These are phyloP conservation scores for Whitmania pigra DNA, from an alignment of 1,140 invertebrate species.

Conservation along the genomic window DNA sequence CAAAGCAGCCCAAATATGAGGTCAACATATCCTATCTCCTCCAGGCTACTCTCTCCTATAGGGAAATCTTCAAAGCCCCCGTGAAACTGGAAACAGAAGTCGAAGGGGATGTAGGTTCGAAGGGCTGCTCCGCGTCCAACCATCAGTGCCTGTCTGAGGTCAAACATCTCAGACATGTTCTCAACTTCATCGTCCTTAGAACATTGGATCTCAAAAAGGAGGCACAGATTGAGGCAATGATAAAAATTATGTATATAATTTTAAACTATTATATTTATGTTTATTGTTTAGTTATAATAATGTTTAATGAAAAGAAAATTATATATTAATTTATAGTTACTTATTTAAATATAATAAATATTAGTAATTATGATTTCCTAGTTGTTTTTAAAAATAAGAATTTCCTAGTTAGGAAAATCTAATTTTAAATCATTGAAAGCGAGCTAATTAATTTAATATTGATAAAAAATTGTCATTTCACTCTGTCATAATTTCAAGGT, in stretches of 20 bases:
- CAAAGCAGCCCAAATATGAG: not conserved
- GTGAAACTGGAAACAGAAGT: not conserved
- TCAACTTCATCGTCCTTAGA: constrained; percentile 92
- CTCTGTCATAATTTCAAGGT: too few relatives aligned
- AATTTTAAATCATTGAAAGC: too few relatives aligned
- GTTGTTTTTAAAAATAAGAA: too few relatives aligned
- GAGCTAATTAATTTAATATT: too few relatives aligned
- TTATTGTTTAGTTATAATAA: not conserved
- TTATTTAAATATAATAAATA: too few relatives aligned
- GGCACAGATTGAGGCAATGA: constrained; percentile 43
- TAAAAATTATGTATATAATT: too few relatives aligned
- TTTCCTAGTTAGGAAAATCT: too few relatives aligned
- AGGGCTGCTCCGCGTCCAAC: too few relatives aligned
- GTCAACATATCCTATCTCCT: not conserved
- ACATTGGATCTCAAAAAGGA: constrained; percentile 84
- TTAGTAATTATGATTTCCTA: too few relatives aligned
- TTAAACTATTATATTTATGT: not conserved
- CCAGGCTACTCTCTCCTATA: not conserved
- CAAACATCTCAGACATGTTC: constrained; percentile 34
- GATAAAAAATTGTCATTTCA: too few relatives aligned
- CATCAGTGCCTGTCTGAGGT: too few relatives aligned
- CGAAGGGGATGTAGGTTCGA: not conserved
- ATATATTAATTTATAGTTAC: not conserved
- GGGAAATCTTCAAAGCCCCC: not conserved
- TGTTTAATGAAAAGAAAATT: not conserved